These are phyloP conservation scores for Pseudorasbora parva DNA, from an alignment of 2,113 vertebrate species.

Conservation along the genomic window DNA sequence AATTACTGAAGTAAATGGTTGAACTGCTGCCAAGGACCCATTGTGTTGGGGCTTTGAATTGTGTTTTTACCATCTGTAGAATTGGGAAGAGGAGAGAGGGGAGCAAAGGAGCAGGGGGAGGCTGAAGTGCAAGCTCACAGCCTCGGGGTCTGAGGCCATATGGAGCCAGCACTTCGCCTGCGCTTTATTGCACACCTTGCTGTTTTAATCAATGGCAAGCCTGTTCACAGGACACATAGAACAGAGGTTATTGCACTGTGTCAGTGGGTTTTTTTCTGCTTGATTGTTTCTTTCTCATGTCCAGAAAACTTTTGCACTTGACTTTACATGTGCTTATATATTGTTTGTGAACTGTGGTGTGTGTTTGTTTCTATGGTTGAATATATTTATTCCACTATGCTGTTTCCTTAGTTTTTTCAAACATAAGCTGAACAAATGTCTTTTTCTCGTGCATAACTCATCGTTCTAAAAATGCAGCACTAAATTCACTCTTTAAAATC, in stretches of 20 bases:
- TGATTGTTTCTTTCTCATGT: slow-evolving; percentile 28
- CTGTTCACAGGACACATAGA: slow-evolving; percentile 78
- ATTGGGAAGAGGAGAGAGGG: slow-evolving; percentile 79
- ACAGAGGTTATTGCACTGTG: slow-evolving; percentile 74
- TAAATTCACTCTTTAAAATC: not conserved
- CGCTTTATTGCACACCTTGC: slow-evolving; percentile 82
- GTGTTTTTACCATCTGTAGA: slow-evolving; percentile 98
- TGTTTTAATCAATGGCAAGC: slow-evolving; percentile 86
- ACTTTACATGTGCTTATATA: not conserved
- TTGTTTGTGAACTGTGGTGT: not conserved
- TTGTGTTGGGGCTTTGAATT: slow-evolving; percentile 96
- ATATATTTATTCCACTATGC: not conserved
- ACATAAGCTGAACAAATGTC: not conserved
- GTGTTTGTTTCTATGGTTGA: not conserved
- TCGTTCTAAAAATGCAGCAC: not conserved
- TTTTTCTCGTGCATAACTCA: not conserved
- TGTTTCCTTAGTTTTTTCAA: not conserved
- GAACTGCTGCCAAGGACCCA: slow-evolving; percentile 96
- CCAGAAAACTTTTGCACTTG: not conserved
- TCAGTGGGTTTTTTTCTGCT: slow-evolving; percentile 56
- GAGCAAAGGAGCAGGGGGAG: slow-evolving; percentile 75
- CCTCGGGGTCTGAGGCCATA: slow-evolving; percentile 89
- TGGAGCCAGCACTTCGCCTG: slow-evolving; percentile 83
- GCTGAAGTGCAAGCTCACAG: slow-evolving; percentile 85
- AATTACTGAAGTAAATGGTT: slow-evolving; percentile 99